Evolutionary conservation across 2,113 vertebrate species (phyloP).

Genomic region (Aleadryas rufinucha): DNA sequence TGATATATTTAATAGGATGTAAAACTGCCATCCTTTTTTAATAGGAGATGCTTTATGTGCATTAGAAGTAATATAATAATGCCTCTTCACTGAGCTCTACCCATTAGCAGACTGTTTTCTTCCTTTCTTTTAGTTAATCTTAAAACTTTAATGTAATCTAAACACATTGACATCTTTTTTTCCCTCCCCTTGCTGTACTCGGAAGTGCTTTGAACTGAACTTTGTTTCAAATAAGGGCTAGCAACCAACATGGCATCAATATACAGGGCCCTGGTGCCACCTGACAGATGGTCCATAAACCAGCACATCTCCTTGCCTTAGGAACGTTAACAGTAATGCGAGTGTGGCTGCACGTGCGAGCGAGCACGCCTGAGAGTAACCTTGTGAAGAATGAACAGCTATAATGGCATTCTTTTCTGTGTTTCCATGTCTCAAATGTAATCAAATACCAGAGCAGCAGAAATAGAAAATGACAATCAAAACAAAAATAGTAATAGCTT

Average conservation of each 20-base stretch:
- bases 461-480: not conserved
- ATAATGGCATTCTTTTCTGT: not conserved
- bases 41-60: conserved; percentile 73
- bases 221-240: conserved; percentile 18
- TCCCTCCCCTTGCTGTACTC: not conserved
- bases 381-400: not conserved
- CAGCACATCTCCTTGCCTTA: not conserved
- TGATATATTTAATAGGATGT: conserved; percentile 78
- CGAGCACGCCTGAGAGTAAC: not conserved
- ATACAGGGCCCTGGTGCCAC: not conserved
- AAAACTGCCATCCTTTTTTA: conserved; percentile 74
- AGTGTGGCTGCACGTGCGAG: not conserved
- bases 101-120: conserved; percentile 60
- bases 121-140: conserved; percentile 72
- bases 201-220: conserved; percentile 49
- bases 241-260: not conserved
- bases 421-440: not conserved
- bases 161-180: conserved; percentile 67
- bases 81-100: conserved; percentile 62
- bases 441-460: not conserved
- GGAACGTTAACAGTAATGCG: not conserved
- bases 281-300: not conserved
- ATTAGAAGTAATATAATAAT: conserved; percentile 77
- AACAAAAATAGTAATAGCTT: not conserved
- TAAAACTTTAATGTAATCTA: conserved; percentile 74